Base-by-base conservation (phyloP, 92 coral and sea anemone genomes). In the Phymanthus crucifer region DNA sequence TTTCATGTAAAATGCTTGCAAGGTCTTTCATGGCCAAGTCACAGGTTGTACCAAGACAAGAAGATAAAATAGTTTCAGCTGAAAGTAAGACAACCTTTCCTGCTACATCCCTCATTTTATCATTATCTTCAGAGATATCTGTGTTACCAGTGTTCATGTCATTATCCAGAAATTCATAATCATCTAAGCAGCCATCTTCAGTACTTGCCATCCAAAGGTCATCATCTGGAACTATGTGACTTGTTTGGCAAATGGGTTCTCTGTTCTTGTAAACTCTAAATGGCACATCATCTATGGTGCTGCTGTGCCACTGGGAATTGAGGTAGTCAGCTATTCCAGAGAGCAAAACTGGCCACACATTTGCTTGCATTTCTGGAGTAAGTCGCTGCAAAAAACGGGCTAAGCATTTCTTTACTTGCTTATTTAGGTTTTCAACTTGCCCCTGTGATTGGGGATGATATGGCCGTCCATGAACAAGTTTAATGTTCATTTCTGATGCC, bases 401-500 rank as follows among this genome's bases (percentile, higher is more conserved):
- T 6, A 84, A 52, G 31, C 67, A 27, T 19, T 71, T 35, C 21
- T 78, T 78, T 2, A 78, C 80, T 58, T 52, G 71, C 52, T 78
- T 84, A 34, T 84, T 78, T 7, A 84, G 84, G 18, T 84, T 84
- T 47, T 84, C 88, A 0, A 84, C 58, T 23, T 84, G 88, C 23
- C 88, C 88, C 57, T 78, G 88, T 33, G 80, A 71, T 65, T 84
- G 75, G 7, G 80, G 79, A 73, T 84, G 88, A 32, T 84, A 48
- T 11, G 88, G 88, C 38, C 75, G 56, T 14, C 88, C 84, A 57
- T 84, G 88, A 11, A 78, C 72, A 4, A 84, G 54, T 21, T 40
- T 17, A 6, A 77, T 74, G 0, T 52, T 50, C 24, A 83, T 57
- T 14, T 66, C 72, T 67, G 45, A 1, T 6, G 64, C 56, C 18